Evolutionary conservation across 2,797 vertebrate genomes (phyloP), one percentile per base, ranked within the genome.

Genomic region (Nyctalus aviator): DNA sequence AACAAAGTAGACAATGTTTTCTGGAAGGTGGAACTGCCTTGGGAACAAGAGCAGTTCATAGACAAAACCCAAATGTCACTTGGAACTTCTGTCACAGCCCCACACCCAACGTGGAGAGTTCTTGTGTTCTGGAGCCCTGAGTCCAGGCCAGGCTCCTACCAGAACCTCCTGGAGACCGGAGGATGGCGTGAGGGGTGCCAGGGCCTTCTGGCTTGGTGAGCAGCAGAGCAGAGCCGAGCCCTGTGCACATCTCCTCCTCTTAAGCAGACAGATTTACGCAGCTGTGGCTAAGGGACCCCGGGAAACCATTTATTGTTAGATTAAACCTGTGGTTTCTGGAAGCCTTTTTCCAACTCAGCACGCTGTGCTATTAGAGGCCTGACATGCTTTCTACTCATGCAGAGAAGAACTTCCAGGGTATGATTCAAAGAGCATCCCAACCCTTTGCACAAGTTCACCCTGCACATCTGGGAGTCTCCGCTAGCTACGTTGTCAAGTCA

Each of bases 241-340:
- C 53, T 11, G 6, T 3, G 12, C n/a, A 3, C 32, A 14, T 90
- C 78, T 93, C 11, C 78, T 93, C 11, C 66, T 86, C 94, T 95
- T 95, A 96, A 94, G 92, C 44, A 93, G 84, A 89, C 69, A 57
- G 78, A 94, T 96, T 96, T 95, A 77, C 88, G 69, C 92, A 96
- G 93, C 66, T 78, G 32, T 90, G 96, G 83, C 35, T 48, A 92
- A 90, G 96, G 84, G 88, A 66, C 90, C 69, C 94, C 23, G 50
- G 59, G 95, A 93, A 91, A 71, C 78, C 88, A 84, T 91, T 96
- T 92, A 64, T 79, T 94, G 93, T 88, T 81, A 93, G 84, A 95
- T 93, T 81, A 94, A 91, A 94, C 90, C 71, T 66, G 73, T 78
- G 79, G 71, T 95, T 97, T 91, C 85, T 79, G 66, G 94, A 94